Evolutionary conservation across 2,888 invertebrate genomes (phyloP).

Genomic region (Mesochorus sp.): DNA sequence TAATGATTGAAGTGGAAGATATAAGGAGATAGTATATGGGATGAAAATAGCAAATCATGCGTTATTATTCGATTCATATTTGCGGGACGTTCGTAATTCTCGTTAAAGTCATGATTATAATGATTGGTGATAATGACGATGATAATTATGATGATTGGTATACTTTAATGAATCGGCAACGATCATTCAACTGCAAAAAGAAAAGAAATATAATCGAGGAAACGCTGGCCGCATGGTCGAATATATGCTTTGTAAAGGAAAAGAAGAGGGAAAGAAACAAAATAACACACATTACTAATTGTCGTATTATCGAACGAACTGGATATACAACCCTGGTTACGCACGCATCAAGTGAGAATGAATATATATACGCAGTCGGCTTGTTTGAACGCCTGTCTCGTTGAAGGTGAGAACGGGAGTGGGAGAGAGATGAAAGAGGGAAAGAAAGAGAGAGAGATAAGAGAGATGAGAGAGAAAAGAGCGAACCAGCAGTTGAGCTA

Average conservation of each 20-base stretch:
- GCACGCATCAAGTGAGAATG: slow-evolving; percentile 50
- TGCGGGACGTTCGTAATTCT: background rate
- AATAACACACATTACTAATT: slow-evolving; percentile 48
- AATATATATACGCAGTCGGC: slow-evolving; percentile 42
- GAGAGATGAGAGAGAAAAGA: slow-evolving; percentile 60
- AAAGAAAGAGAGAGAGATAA: slow-evolving; percentile 10
- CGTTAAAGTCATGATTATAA: background rate
- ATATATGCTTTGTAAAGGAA: slow-evolving; percentile 1
- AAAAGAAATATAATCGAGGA: background rate
- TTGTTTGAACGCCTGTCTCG: slow-evolving; percentile 41
- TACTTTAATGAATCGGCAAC: slow-evolving; percentile 24
- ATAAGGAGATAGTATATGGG: background rate
- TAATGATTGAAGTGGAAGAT: background rate
- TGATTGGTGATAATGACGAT: background rate
- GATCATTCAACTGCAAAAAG: background rate
- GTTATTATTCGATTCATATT: background rate
- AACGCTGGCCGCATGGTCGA: slow-evolving; percentile 11
- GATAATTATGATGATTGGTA: background rate
- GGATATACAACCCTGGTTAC: slow-evolving; percentile 58
- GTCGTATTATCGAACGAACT: slow-evolving; percentile 60
- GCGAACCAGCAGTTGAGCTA: slow-evolving; percentile 76
- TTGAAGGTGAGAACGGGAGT: slow-evolving; percentile 59
- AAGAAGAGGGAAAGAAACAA: too few species aligned
- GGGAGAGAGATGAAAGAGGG: slow-evolving; percentile 40
- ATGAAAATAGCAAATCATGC: background rate